Evolutionary conservation across 2,888 invertebrate genomes (phyloP), one percentile per base, ranked within the genome.

Genomic region (Chloroclystis v-ata): DNA sequence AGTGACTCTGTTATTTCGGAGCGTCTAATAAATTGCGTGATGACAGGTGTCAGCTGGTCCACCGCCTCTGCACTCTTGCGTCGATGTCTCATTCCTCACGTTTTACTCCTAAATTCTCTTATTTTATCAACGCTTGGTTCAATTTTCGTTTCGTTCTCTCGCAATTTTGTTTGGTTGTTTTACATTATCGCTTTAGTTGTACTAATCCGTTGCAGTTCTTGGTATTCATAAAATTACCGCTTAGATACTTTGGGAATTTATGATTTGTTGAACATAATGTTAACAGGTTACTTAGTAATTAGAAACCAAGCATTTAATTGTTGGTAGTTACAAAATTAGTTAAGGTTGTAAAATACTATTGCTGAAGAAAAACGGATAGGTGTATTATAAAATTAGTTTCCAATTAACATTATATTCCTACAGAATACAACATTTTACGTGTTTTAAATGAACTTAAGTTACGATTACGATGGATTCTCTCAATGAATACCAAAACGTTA

Each of bases 61-160:
- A 79, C 78, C 86, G 86, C 87, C 86, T 85, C 84, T 85, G 86
- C 87, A 85, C 86, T 86, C 86, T 82, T 81, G 85, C 85, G 86
- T 80, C 84, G 85, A 85, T 84, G 86, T 84, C 83, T 85, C 85
- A 87, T 87, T 86, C 83, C 86, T 85, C 84, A 85, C 84, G 82
- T 72, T 83, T 78, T 79, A 75, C 83, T 82, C 82, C 82, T 81
- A 78, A 80, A 84, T 85, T 82, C 81, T 85, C 85, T 86, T 86
- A 85, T 87, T 87, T 85, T 80, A 82, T 85, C 86, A 85, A 83
- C 85, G 85, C 79, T 79, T 71, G 75, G 80, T 82, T 83, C 82
- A 85, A 86, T 85, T 84, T 84, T 82, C 85, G 71, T 82, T 76
- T 75, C 82, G 78, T 72, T 82, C 73, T 69, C 71, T 77, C 71